Base-by-base conservation (phyloP, 2,113 vertebrate genomes). In the Xenopus borealis region DNA sequence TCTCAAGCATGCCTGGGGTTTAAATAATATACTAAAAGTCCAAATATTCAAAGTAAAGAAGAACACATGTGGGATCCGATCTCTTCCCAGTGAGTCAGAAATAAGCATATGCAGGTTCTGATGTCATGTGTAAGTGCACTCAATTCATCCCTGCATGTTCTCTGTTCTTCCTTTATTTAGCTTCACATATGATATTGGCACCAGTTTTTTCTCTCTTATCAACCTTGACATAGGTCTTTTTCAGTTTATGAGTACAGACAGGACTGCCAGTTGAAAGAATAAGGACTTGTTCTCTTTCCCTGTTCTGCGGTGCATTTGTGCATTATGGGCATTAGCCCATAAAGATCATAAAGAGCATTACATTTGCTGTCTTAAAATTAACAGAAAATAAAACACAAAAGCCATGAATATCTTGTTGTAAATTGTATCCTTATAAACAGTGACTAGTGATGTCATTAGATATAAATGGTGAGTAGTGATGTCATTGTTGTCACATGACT, bases 221-320 rank as follows among this genome's bases (percentile, higher is more conserved):
- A 57, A 66, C 65, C 72, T 74, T 66, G 53, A 61, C 53, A 23
- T 58, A 74, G 19, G 63, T 66, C n/a, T n/a, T 40, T 27, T 67
- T 72, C 59, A 27, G 62, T 66, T 40, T 66, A 33, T 57, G 19
- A 74, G 72, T 33, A 74, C 46, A n/a, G 17, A 16, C 17, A n/a
- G 53, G 53, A 16, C 14, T 55, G 53, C 14, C 17, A 50, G 53
- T n/a, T 16, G 17, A n/a, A 7, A 13, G 17, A 55, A 55, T n/a
- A 55, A n/a, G 17, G 53, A 1, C 7, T 9, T 16, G 13, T 55
- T 55, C 17, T n/a, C 7, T 55, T n/a, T 16, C 17, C 53, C 16
- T 8, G 14, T n/a, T n/a, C 53, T 55, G 53, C 53, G 18, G 16
- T 55, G 33, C 33, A 40, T 40, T 6, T 40, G 33, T 7, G 33